Evolutionary conservation across 2,888 invertebrate species (phyloP).

Genomic region (Cyclophora punctaria): DNA sequence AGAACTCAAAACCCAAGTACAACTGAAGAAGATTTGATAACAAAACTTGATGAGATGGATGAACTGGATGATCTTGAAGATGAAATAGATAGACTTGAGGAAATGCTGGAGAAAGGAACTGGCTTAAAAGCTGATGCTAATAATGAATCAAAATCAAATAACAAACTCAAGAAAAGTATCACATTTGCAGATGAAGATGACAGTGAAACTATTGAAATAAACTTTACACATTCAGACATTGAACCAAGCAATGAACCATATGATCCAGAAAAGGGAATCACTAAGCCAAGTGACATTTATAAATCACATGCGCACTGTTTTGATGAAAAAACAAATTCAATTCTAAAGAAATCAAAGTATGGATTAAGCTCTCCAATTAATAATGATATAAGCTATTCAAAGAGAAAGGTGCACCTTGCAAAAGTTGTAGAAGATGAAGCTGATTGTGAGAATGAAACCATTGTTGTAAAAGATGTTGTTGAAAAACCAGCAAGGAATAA

Average conservation of each 20-base stretch:
- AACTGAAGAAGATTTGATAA: conserved; percentile 58
- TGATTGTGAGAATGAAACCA: conserved; percentile 19
- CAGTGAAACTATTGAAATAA: conserved; percentile 48
- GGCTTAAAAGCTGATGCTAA: conserved; percentile 2
- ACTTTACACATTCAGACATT: conserved; percentile 48
- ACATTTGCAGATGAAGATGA: conserved; percentile 59
- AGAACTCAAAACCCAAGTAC: conserved; percentile 35
- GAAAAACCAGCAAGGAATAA: conserved; percentile 34
- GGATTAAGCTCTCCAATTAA: conserved; percentile 3
- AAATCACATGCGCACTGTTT: conserved; percentile 38
- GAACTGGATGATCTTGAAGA: conserved; percentile 70
- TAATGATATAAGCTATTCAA: too few species aligned
- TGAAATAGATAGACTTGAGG: conserved; percentile 66
- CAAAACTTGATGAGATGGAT: conserved; percentile 72
- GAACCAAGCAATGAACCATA: conserved; percentile 33
- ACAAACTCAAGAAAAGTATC: conserved; percentile 39
- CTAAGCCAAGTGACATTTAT: conserved; percentile 65
- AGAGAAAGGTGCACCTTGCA: background rate
- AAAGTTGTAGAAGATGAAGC: background rate
- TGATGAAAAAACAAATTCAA: conserved; percentile 42
- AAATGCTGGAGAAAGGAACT: conserved; percentile 19
- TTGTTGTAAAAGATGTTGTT: conserved; percentile 49
- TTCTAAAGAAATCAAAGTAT: conserved; percentile 58
- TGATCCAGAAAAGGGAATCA: conserved; percentile 41
- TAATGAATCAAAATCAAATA: conserved; percentile 23